These are phyloP conservation scores for Bradysia coprophila DNA, from an alignment of 1,140 invertebrate species.

Conservation along the genomic window DNA sequence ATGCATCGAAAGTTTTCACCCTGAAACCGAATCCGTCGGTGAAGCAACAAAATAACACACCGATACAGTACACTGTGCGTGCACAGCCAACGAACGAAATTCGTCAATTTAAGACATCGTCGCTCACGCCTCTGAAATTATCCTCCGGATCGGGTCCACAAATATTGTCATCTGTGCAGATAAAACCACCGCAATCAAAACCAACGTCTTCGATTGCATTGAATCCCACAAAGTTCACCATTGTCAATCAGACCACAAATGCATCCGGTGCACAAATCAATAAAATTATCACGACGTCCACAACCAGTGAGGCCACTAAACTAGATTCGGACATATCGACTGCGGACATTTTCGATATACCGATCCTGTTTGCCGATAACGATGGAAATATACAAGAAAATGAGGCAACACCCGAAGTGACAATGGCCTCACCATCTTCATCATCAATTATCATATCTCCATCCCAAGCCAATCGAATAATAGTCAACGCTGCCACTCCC, in stretches of 20 bases:
- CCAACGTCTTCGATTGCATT: conserved; percentile 5
- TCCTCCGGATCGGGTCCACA: neutral
- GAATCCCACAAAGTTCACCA: conserved; percentile 24
- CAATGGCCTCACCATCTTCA: conserved; percentile 3
- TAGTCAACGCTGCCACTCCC: neutral
- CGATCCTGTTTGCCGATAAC: conserved; percentile 45
- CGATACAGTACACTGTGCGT: conserved; percentile 20
- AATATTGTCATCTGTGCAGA: neutral
- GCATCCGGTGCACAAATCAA: conserved; percentile 5
- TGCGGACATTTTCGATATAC: conserved; percentile 41
- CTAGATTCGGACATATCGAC: conserved; percentile 29
- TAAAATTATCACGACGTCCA: conserved; percentile 6
- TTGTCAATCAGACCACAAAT: conserved; percentile 12
- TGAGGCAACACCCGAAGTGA: neutral
- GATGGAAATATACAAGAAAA: conserved; percentile 21
- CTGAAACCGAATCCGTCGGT: conserved; percentile 12
- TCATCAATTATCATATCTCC: neutral
- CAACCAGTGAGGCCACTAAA: conserved; percentile 10
- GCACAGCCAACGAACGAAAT: neutral
- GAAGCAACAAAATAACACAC: conserved; percentile 10
- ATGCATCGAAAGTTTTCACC: conserved; percentile 13
- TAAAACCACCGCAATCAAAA: neutral
- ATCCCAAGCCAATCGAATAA: neutral
- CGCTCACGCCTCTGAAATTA: too few relatives aligned
- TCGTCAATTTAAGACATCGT: neutral